A percentile compares a stretch with the other conserved stretches of the same genome.
These are phyloP conservation scores for Sebastolobus altivelis DNA, from an alignment of 2,797 vertebrate genomes.

Conservation along the genomic window DNA sequence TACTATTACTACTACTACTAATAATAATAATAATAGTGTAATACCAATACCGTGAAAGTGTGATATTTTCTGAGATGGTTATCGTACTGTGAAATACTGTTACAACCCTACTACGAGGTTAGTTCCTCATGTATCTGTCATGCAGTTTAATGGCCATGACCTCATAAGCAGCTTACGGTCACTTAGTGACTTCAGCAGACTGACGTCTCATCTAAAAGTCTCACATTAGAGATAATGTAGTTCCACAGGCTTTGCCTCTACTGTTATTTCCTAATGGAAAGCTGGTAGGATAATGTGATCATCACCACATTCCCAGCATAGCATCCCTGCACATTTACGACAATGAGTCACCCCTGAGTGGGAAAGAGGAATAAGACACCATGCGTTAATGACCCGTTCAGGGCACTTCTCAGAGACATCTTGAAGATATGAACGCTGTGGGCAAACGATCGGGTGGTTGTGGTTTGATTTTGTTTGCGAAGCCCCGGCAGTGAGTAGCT, in stretches of 20 bases:
- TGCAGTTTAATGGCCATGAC: constrained; percentile 6
- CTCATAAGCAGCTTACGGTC: constrained; percentile 37
- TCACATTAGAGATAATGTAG: constrained; percentile 55
- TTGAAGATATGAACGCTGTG: constrained; percentile 15
- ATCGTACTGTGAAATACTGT: too few relatives aligned
- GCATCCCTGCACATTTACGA: constrained; percentile 30
- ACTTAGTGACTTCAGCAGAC: constrained; percentile 30
- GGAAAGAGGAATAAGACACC: constrained; percentile 50
- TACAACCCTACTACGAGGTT: constrained; percentile 7
- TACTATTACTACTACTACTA: too few relatives aligned
- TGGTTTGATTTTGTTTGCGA: constrained; percentile 36
- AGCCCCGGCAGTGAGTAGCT: not conserved
- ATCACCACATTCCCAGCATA: constrained; percentile 65
- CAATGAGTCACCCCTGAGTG: constrained; percentile 60
- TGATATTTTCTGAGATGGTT: too few relatives aligned
- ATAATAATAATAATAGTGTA: too few relatives aligned
- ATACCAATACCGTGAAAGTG: too few relatives aligned
- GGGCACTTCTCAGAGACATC: constrained; percentile 9
- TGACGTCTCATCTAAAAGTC: constrained; percentile 39
- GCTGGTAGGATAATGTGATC: constrained; percentile 45
- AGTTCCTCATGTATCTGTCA: not conserved
- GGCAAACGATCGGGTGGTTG: not conserved
- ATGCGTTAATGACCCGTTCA: constrained; percentile 34
- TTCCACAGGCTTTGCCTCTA: constrained; percentile 25
- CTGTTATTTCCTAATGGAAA: constrained; percentile 55